phyloP scores from a whole-genome alignment of 2,113 vertebrate genomes.

The Plestiodon gilberti region DNA sequence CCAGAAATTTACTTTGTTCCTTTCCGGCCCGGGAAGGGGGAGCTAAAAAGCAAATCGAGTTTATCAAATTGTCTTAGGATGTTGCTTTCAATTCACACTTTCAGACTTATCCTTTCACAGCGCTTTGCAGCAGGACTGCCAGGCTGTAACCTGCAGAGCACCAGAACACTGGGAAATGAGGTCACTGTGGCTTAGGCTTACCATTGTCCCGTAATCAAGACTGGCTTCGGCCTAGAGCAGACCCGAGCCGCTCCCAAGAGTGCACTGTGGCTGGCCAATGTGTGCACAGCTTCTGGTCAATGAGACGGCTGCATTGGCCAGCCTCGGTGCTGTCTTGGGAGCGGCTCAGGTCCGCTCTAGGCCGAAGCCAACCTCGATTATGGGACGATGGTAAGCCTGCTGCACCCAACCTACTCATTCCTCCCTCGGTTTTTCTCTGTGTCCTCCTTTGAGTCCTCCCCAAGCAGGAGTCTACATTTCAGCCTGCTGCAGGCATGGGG shows the following conservation, averaged over 20 bases:
- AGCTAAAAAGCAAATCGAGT: background rate
- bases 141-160: too few species aligned
- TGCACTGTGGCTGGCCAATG: too few species aligned
- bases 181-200: background rate
- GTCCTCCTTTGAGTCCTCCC: too few species aligned
- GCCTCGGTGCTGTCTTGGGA: too few species aligned
- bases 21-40: background rate
- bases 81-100: background rate
- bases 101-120: background rate
- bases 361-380: too few species aligned
- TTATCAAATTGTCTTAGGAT: background rate
- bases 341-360: too few species aligned
- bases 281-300: too few species aligned
- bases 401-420: background rate
- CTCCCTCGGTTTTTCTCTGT: background rate
- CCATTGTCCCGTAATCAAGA: too few species aligned
- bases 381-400: too few species aligned
- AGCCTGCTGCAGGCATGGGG: background rate
- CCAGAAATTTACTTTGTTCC: background rate
- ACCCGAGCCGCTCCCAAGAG: too few species aligned
- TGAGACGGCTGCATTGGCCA: too few species aligned
- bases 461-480: background rate
- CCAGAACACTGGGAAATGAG: background rate
- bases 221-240: too few species aligned
- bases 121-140: background rate